Percentiles rank a stretch among this genome's conserved stretches.
Conservation (phyloP, 53 echinoderm and acorn worm genomes). For the Paelopatides confundens region DNA sequence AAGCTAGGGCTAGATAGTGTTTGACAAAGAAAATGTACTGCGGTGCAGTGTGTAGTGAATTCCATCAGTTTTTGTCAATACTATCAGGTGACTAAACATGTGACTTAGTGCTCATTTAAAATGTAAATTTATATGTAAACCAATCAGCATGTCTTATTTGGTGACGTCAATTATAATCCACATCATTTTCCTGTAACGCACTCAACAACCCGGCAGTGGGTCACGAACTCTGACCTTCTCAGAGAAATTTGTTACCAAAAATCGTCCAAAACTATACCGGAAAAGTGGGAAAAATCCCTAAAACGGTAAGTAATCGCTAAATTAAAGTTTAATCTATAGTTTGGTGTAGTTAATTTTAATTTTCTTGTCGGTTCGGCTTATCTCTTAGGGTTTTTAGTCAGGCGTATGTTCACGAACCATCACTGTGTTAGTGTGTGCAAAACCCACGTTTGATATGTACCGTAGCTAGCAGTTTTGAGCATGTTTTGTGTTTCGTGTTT, state of each 20-base stretch:
- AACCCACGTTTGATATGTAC: constrained; percentile 17
- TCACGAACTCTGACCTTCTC: constrained; percentile 96
- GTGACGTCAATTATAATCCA: constrained; percentile 35
- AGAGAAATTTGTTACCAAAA: constrained; percentile 29
- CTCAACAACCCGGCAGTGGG: constrained; percentile 56
- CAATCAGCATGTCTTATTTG: constrained; percentile 7
- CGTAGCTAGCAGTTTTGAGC: background rate
- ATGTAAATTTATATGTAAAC: constrained; percentile 18
- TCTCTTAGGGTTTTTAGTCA: background rate
- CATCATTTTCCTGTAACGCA: constrained; percentile 26
- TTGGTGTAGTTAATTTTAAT: background rate
- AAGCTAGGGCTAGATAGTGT: no score
- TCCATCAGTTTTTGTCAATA: no score
- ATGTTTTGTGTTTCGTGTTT: background rate
- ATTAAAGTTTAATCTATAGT: background rate
- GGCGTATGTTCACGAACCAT: constrained; percentile 18
- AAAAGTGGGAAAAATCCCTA: background rate
- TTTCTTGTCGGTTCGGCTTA: background rate
- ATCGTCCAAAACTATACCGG: background rate
- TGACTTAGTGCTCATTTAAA: background rate
- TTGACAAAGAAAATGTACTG: no score
- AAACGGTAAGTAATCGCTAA: constrained; percentile 26
- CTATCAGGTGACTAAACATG: constrained; percentile 10
- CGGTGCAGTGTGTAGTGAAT: no score
- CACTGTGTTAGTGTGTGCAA: background rate